Percentiles rank a stretch among this genome's conserved stretches.
Conservation (phyloP, 2,797 vertebrate species). For the Rallus crepitans region DNA sequence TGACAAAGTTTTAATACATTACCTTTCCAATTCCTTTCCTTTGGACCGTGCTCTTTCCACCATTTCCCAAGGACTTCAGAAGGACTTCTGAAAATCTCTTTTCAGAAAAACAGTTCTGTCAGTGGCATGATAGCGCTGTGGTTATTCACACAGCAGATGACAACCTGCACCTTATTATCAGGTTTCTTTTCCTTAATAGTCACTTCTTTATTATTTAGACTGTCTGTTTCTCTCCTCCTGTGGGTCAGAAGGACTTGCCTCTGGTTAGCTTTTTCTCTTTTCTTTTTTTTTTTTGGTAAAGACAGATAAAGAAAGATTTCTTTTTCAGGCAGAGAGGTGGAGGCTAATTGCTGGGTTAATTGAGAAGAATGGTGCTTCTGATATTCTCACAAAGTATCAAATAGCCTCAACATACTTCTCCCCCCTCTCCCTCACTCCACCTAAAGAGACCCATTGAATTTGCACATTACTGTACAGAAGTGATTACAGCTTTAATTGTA, state of each 20-base stretch:
- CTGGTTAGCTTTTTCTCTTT: background rate
- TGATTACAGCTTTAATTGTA: constrained; percentile 76
- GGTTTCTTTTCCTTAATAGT: constrained; percentile 14
- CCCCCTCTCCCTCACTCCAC: constrained; percentile 48
- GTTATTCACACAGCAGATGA: background rate
- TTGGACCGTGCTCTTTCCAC: background rate
- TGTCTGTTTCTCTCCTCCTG: constrained; percentile 5
- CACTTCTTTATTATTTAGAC: background rate
- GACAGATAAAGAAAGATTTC: constrained; percentile 47
- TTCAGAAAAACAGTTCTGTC: background rate
- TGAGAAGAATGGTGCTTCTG: constrained; percentile 77
- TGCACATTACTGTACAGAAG: constrained; percentile 65
- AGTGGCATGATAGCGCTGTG: background rate
- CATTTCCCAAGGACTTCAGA: background rate
- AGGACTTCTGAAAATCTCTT: background rate
- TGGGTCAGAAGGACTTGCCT: background rate
- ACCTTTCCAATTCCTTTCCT: background rate
- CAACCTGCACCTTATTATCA: background rate
- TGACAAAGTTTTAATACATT: background rate
- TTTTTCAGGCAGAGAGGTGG: constrained; percentile 61
- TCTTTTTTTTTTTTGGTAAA: background rate
- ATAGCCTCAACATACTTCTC: constrained; percentile 73
- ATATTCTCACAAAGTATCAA: constrained; percentile 72
- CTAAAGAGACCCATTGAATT: constrained; percentile 66
- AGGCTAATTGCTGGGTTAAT: constrained; percentile 78